Evolutionary conservation across 92 coral and sea anemone genomes (phyloP).

Genomic region (Heliopora coerulea): DNA sequence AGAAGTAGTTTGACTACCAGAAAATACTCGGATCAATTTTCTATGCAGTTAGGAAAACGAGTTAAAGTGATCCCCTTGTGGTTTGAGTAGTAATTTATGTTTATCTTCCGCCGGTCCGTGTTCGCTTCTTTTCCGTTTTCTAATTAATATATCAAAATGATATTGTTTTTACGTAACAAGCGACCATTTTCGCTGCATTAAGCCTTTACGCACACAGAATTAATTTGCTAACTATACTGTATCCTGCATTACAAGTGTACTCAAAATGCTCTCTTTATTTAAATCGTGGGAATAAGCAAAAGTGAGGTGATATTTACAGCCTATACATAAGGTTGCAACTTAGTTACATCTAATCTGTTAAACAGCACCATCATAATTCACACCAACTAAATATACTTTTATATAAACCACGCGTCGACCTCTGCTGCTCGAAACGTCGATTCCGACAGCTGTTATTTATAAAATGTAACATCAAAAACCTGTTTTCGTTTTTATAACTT

Average conservation of each 20-base stretch:
- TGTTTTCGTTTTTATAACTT: not conserved
- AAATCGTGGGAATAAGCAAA: constrained; percentile 26
- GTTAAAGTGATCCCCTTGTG: not conserved
- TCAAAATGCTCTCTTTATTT: constrained; percentile 16
- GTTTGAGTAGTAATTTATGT: not conserved
- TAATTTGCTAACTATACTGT: constrained; percentile 5
- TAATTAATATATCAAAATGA: constrained; percentile 34
- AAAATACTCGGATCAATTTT: too few relatives aligned
- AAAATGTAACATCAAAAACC: not conserved
- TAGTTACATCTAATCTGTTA: not conserved
- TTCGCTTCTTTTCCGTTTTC: constrained; percentile 24
- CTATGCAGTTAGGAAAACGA: too few relatives aligned
- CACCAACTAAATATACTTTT: not conserved
- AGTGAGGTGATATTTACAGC: not conserved
- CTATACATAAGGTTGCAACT: not conserved
- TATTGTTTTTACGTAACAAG: constrained; percentile 13
- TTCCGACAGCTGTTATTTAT: constrained; percentile 1
- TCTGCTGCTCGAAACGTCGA: not conserved
- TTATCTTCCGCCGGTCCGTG: not conserved
- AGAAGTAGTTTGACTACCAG: too few relatives aligned
- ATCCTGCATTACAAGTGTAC: not conserved
- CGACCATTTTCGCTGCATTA: not conserved
- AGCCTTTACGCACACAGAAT: not conserved
- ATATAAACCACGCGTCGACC: not conserved
- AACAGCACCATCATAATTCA: not conserved